Conservation (phyloP, 2,113 vertebrate genomes). For the Daubentonia madagascariensis region DNA sequence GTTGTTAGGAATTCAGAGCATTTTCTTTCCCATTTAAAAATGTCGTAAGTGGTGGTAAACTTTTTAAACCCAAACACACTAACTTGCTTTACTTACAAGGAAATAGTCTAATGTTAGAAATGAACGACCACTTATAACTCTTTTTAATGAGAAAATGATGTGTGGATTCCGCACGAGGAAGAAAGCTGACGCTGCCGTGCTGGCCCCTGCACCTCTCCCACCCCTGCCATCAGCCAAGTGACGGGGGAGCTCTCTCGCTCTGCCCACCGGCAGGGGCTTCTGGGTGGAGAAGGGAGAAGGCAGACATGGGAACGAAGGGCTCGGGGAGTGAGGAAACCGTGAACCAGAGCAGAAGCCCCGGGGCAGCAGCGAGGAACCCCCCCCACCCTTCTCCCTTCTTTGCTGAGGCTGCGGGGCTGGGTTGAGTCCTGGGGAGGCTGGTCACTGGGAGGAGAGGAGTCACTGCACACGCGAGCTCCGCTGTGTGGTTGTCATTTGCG, state of each 20-base stretch:
- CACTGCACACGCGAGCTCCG: background rate
- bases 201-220: background rate
- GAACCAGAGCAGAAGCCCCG: background rate
- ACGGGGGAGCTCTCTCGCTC: background rate
- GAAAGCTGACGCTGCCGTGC: background rate
- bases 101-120: background rate
- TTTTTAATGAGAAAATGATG: background rate
- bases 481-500: background rate
- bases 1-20: background rate
- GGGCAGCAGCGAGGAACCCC: no score
- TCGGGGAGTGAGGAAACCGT: background rate
- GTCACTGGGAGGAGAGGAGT: background rate
- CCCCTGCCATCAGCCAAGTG: rapidly evolving
- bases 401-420: rapidly evolving
- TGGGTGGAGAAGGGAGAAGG: no score
- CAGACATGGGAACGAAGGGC: background rate
- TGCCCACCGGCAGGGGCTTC: background rate
- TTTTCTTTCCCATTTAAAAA: background rate
- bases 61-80: background rate
- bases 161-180: background rate
- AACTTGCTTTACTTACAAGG: background rate
- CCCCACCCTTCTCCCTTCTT: background rate
- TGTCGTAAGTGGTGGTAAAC: background rate
- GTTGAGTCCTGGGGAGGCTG: background rate
- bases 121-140: background rate